Evolutionary conservation across 2,888 invertebrate species (phyloP), one percentile per base, ranked within the genome.

Genomic region (Zaprionus lineosus): DNA sequence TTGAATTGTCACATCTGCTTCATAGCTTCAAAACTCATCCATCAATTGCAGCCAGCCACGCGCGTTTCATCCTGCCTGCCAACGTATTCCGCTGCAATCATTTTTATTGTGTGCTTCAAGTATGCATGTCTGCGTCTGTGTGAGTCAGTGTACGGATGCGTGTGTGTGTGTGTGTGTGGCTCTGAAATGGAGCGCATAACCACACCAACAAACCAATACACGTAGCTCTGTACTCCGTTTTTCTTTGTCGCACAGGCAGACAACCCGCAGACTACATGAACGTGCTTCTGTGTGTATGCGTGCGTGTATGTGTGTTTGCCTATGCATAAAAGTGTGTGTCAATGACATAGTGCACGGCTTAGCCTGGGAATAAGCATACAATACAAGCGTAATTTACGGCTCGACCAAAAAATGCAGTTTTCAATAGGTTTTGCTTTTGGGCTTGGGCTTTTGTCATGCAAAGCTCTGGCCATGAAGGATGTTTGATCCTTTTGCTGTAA

Each of bases 1-100:
- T 84, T 84, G 86, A 84, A 81, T 86, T 84, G 84, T 71, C 78
- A 74, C 86, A 82, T 86, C 78, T 82, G 81, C 83, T 84, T 74
- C 74, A 84, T 81, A 63, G 61, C 84, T 74, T 62, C 66, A 56
- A 86, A n/a, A 78, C 71, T 86, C 81, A 82, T 82, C 85, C 81
- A 82, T 82, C 81, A 82, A 69, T 63, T 82, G 81, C 81, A 82
- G 86, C 52, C 68, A 62, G 50, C 55, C 15, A 40, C 47, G 64
- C 74, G 59, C 28, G 37, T 26, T 61, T 36, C 65, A 58, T 66
- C 26, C 53, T 56, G 57, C 60, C 60, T 77, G 84, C 73, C 84
- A 86, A 61, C 58, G 40, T 65, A 56, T 71, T 68, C 68, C 81
- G 82, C 66, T 82, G 85, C 81, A 86, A 86, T 86, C 86, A 82